Evolutionary conservation across 2,113 vertebrate species (phyloP).

Genomic region (Ciconia stormi): DNA sequence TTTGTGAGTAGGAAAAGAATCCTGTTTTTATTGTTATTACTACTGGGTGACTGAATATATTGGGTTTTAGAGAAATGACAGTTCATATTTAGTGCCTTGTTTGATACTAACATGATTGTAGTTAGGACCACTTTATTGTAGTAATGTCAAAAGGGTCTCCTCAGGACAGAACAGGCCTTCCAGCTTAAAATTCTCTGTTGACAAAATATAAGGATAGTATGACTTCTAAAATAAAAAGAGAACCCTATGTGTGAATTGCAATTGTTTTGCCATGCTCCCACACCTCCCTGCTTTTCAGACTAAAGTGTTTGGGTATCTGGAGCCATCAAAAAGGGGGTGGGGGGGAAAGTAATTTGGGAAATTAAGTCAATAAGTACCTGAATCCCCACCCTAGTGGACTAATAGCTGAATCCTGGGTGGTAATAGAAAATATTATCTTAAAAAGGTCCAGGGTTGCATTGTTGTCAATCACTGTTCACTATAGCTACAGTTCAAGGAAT

Average conservation of each 20-base stretch:
- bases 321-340: not conserved
- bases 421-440: not conserved
- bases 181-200: not conserved
- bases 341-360: not conserved
- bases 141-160: not conserved
- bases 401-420: not conserved
- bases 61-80: not conserved
- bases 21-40: not conserved
- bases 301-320: not conserved
- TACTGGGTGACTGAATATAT: not conserved
- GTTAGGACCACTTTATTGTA: not conserved
- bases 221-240: not conserved
- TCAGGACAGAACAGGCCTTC: not conserved
- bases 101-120: not conserved
- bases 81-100: not conserved
- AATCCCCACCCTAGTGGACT: not conserved
- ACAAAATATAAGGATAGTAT: not conserved
- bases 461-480: not conserved
- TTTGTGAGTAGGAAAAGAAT: not conserved
- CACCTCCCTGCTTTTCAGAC: not conserved
- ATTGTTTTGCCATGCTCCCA: not conserved
- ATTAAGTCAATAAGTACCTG: not conserved
- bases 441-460: not conserved
- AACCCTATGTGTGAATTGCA: not conserved
- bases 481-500: not conserved